Base-by-base conservation (phyloP, 2,797 vertebrate genomes). In the Mionectes olivaceus region DNA sequence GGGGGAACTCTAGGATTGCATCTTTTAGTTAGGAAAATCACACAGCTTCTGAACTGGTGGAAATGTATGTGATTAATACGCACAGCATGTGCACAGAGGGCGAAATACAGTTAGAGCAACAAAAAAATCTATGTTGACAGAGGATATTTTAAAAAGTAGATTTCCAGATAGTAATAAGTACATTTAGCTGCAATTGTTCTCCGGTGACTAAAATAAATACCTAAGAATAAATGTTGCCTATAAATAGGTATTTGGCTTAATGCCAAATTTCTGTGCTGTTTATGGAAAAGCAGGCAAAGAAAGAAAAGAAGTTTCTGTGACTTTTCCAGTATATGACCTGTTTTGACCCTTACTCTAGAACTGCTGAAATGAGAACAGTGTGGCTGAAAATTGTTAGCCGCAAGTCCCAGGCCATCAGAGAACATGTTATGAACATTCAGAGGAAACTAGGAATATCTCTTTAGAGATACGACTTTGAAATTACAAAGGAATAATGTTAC, bases 131-230 rank as follows among this genome's bases (percentile, higher is more conserved):
- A 32, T 2, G 3, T 46, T 75, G 68, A 83, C 77, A 89, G 52
- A 91, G 63, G 86, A 43, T 69, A 85, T 76, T 74, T 83, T 0
- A 75, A 75, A 92, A 95, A 94, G 90, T 61, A 91, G 49, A 82
- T 85, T 94, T 94, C 79, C 91, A 96, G 91, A 84, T 71, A 87
- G 75, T 87, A 89, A 15, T 74, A 92, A 87, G 90, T 80, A 85
- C 94, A 71, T 77, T 88, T 92, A 91, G 87, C 74, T 70, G 59
- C 76, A 91, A 93, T 97, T 97, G 95, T 96, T 96, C 91, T 96
- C 61, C 23, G 25, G 25, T 83, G 69, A 71, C 89, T 87, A 94
- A 96, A 95, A 95, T 95, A 96, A 93, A 92, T 61, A 82, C 60
- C 65, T 96, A 96, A 94, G 92, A 95, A 96, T 96, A 97, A 90